Percentiles rank a stretch among this genome's conserved stretches.
These are phyloP conservation scores for Stomatorhinus ivindoensis DNA, from an alignment of 2,113 vertebrate species.

Conservation along the genomic window DNA sequence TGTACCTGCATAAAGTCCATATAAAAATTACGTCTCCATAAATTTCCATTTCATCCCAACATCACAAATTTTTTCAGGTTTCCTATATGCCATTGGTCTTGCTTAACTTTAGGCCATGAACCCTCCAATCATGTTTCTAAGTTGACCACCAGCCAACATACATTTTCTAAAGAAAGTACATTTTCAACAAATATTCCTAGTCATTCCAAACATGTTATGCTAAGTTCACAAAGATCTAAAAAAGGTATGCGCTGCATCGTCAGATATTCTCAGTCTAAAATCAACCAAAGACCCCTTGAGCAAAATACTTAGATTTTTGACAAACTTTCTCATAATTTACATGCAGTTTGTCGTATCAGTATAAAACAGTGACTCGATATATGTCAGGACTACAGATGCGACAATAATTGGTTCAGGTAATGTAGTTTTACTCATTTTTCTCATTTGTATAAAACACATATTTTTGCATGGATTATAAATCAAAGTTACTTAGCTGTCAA, in stretches of 20 bases:
- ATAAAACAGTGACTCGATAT: not conserved
- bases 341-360: not conserved
- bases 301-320: not conserved
- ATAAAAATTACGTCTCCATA: too few species aligned
- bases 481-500: not conserved
- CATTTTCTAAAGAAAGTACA: not conserved
- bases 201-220: not conserved
- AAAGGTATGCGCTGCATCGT: not conserved
- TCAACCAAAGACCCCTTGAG: not conserved
- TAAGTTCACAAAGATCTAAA: conserved; percentile 6
- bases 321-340: not conserved
- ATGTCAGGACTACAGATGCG: not conserved
- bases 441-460: not conserved
- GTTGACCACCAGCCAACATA: conserved; percentile 6
- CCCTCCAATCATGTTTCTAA: conserved; percentile 3
- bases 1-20: not conserved
- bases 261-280: not conserved
- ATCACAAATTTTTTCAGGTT: conserved; percentile 13
- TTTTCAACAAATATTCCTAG: not conserved
- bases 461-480: conserved; percentile 11
- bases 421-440: not conserved
- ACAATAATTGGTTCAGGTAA: conserved; percentile 21
- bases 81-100: conserved; percentile 32
- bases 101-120: conserved; percentile 8
- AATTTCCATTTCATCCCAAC: not conserved